Evolutionary conservation across 2,113 vertebrate genomes (phyloP).

Genomic region (Chaenocephalus aceratus): DNA sequence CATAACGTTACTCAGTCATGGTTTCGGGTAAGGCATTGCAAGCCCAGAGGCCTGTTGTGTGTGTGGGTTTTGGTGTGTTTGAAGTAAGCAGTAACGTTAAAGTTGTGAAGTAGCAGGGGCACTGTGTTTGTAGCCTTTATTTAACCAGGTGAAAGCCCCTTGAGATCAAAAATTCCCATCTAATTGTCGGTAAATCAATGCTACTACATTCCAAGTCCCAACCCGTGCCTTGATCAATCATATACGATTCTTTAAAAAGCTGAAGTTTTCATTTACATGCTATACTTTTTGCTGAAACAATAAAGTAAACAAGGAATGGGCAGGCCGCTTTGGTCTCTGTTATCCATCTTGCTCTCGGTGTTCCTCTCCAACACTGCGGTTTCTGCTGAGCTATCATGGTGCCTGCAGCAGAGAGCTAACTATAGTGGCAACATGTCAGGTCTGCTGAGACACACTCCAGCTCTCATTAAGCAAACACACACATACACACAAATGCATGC

Average conservation of each 20-base stretch:
- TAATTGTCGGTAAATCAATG: no score
- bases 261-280: background rate
- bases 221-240: background rate
- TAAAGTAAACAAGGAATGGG: background rate
- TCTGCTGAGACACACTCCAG: slow-evolving; percentile 68
- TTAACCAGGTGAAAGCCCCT: no score
- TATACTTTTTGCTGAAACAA: background rate
- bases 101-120: no score
- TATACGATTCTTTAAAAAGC: background rate
- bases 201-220: background rate
- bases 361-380: slow-evolving; percentile 29
- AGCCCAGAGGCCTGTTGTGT: no score
- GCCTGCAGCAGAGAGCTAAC: slow-evolving; percentile 73
- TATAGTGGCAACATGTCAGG: slow-evolving; percentile 73
- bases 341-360: slow-evolving; percentile 31
- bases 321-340: slow-evolving; percentile 12
- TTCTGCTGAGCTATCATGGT: slow-evolving; percentile 67
- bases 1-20: no score
- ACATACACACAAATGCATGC: slow-evolving; percentile 26
- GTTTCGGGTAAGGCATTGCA: no score
- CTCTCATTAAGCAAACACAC: slow-evolving; percentile 68
- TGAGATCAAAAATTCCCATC: no score
- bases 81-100: no score
- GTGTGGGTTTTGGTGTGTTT: no score
- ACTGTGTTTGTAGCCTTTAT: no score